Conservation (phyloP, 2,888 invertebrate species). For the Caradrina clavipalpis region DNA sequence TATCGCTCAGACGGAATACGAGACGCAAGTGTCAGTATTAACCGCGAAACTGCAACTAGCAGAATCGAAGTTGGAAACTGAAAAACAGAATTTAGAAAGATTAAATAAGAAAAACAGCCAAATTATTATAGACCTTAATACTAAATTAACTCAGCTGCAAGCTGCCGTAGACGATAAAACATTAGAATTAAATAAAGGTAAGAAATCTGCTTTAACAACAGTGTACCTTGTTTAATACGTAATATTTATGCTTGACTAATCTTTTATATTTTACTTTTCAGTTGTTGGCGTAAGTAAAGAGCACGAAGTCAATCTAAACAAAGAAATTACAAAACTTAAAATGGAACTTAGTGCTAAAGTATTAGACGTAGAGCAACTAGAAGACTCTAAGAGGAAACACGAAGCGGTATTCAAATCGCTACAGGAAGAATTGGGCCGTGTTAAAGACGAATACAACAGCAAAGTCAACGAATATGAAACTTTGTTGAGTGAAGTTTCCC, state of each 20-base stretch:
- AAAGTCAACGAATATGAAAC: constrained; percentile 89
- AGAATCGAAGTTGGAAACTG: constrained; percentile 86
- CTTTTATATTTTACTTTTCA: constrained; percentile 69
- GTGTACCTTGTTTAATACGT: too few species aligned
- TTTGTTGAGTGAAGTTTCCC: constrained; percentile 83
- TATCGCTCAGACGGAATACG: constrained; percentile 92
- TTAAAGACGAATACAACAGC: constrained; percentile 81
- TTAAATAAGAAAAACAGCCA: constrained; percentile 87
- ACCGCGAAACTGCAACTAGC: constrained; percentile 89
- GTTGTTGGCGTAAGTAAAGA: constrained; percentile 86
- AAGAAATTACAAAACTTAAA: constrained; percentile 89
- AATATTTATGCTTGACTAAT: too few species aligned
- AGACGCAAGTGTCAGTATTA: constrained; percentile 90
- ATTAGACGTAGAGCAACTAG: constrained; percentile 88
- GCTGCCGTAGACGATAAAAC: constrained; percentile 88
- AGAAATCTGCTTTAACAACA: constrained; percentile 7
- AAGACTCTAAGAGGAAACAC: constrained; percentile 84
- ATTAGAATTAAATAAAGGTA: constrained; percentile 89
- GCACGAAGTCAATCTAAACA: constrained; percentile 87
- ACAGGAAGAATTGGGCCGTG: constrained; percentile 81
- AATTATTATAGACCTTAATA: constrained; percentile 86
- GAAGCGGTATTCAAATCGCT: constrained; percentile 80
- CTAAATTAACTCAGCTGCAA: constrained; percentile 86
- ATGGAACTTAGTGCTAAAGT: constrained; percentile 90
- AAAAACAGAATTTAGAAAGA: constrained; percentile 87